These are phyloP conservation scores for Tipula lateralis DNA, from an alignment of 2,888 invertebrate species.

Conservation along the genomic window DNA sequence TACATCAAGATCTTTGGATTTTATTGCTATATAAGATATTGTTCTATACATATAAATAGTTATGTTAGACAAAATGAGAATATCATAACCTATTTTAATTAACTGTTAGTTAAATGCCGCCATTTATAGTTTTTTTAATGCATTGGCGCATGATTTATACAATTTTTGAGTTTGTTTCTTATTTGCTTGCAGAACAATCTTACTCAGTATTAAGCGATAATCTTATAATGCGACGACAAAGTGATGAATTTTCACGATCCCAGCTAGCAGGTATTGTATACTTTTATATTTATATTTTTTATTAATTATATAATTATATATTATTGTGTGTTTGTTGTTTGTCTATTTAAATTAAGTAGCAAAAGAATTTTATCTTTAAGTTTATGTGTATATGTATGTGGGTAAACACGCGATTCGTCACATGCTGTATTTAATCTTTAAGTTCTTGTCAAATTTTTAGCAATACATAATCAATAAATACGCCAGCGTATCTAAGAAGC, in stretches of 20 bases:
- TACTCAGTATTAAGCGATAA: not conserved
- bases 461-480: not conserved
- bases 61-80: not conserved
- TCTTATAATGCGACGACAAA: conserved; percentile 35
- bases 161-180: conserved; percentile 14
- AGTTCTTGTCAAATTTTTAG: not conserved
- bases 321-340: conserved; percentile 2
- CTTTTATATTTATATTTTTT: conserved; percentile 28
- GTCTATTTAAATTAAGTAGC: not conserved
- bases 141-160: not conserved
- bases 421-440: not conserved
- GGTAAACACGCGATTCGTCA: not conserved
- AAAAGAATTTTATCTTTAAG: not conserved
- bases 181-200: not conserved
- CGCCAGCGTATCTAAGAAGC: not conserved
- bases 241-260: conserved; percentile 35
- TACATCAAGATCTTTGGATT: not conserved
- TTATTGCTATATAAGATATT: not conserved
- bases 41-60: not conserved
- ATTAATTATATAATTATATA: not conserved
- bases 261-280: conserved; percentile 36
- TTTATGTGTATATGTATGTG: not conserved
- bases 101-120: not conserved
- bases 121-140: not conserved
- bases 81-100: conserved; percentile 26